Evolutionary conservation across 2,888 invertebrate genomes (phyloP), one percentile per base, ranked within the genome.

Genomic region (Myopa testacea): DNA sequence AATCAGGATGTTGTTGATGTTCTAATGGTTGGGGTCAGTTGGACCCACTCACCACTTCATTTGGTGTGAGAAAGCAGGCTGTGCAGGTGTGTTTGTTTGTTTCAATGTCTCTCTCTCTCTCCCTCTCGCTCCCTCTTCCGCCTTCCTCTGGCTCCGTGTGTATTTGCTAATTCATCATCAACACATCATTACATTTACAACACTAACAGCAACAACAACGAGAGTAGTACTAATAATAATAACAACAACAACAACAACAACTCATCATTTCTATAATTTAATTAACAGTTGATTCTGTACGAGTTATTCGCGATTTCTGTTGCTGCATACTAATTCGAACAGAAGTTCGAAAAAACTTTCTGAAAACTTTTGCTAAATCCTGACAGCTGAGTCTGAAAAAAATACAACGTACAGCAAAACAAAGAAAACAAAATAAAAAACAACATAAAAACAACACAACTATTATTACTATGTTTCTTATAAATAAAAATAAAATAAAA

Each of bases 211-310:
- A 79, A 82, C 82, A 80, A 77, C 82, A 82, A 78, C 83, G 81
- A 82, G 78, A 70, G 52, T 84, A 84, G 84, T 83, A 84, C 84
- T 84, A 84, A 85, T 84, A 84, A 85, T 84, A 84, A 84, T 82
- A 76, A 74, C 80, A 74, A 79, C 79, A 79, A 82, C 83, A 80
- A 77, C 82, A 82, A 78, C 83, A 82, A 82, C 79, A 69, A 52
- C 19, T 38, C 14, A 16, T 16, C 38, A 67, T 37, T 68, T n/a
- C 45, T n/a, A 14, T 45, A 14, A 45, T n/a, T 68, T 68, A 68
- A 68, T 68, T 40, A 68, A 45, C 68, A 68, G 38, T 45, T 45
- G n/a, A 40, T 45, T 68, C 16, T 16, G 38, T 16, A 6, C 45
- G 16, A 68, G 45, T 68, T n/a, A n/a, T 68, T 19, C 68, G 19